phyloP scores from a whole-genome alignment of 1,140 invertebrate species.

The Bradynema listronoti region DNA sequence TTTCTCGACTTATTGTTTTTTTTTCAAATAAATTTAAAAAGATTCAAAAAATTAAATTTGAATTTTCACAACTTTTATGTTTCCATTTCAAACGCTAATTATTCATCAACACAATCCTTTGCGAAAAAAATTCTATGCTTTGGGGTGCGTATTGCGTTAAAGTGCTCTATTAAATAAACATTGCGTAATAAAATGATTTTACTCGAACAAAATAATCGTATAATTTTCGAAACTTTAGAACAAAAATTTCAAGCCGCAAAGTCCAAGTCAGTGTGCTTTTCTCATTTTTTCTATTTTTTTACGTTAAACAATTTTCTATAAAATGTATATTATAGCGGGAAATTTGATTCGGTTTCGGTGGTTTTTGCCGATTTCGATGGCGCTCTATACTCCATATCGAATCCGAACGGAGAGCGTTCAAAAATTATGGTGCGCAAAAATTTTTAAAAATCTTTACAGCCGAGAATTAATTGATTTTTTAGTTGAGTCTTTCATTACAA shows the following conservation, averaged over 20 bases:
- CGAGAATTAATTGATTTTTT: constrained; percentile 48
- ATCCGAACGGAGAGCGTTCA: constrained; percentile 86
- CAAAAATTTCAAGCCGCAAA: constrained; percentile 12
- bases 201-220: constrained; percentile 84
- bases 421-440: constrained; percentile 77
- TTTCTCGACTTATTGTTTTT: too few relatives aligned
- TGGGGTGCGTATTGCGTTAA: too few relatives aligned
- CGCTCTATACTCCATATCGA: constrained; percentile 94
- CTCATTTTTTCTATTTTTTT: constrained; percentile 9
- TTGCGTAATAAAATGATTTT: too few relatives aligned
- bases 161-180: too few relatives aligned
- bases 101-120: too few relatives aligned
- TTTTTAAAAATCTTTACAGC: neutral
- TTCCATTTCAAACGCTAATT: too few relatives aligned
- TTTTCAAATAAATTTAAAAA: too few relatives aligned
- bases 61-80: too few relatives aligned
- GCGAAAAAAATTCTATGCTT: too few relatives aligned
- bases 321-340: too few relatives aligned
- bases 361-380: constrained; percentile 92
- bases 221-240: constrained; percentile 14
- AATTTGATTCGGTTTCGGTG: constrained; percentile 87
- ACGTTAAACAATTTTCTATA: constrained; percentile 52
- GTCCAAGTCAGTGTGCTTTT: constrained; percentile 17
- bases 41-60: too few relatives aligned
- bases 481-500: constrained; percentile 95